Evolutionary conservation across 2,797 vertebrate genomes (phyloP).

Genomic region (Serranus cabrilla): DNA sequence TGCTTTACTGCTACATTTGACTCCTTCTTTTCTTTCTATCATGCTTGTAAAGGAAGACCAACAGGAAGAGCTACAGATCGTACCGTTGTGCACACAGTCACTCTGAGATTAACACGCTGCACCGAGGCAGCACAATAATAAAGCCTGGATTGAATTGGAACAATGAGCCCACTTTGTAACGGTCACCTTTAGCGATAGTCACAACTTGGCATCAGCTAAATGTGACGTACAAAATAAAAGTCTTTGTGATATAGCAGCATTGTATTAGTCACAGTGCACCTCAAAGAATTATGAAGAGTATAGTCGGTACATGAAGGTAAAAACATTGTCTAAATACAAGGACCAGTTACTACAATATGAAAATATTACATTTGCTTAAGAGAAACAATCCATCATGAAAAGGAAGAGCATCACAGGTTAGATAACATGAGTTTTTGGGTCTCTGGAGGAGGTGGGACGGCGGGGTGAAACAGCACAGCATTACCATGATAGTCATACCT

Average conservation of each 20-base stretch:
- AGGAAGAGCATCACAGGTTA: slow-evolving; percentile 67
- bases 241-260: slow-evolving; percentile 83
- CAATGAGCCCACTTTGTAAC: slow-evolving; percentile 52
- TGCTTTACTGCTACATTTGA: slow-evolving; percentile 57
- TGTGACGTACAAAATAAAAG: slow-evolving; percentile 60
- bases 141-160: slow-evolving; percentile 54
- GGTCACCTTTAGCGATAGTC: slow-evolving; percentile 38
- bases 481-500: slow-evolving; percentile 71
- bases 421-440: slow-evolving; percentile 63
- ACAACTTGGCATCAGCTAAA: slow-evolving; percentile 42
- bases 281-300: slow-evolving; percentile 76
- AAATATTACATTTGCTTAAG: slow-evolving; percentile 82
- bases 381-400: slow-evolving; percentile 76
- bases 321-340: slow-evolving; percentile 75
- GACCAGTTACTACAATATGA: slow-evolving; percentile 81
- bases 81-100: slow-evolving; percentile 51
- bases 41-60: slow-evolving; percentile 64
- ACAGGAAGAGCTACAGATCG: slow-evolving; percentile 50
- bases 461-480: slow-evolving; percentile 66
- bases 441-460: slow-evolving; percentile 57
- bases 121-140: slow-evolving; percentile 52
- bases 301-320: slow-evolving; percentile 73
- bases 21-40: slow-evolving; percentile 39
- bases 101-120: slow-evolving; percentile 59
- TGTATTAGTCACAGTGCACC: slow-evolving; percentile 83